phyloP scores from a whole-genome alignment of 1,140 invertebrate genomes.

The Brachionus calyciflorus region DNA sequence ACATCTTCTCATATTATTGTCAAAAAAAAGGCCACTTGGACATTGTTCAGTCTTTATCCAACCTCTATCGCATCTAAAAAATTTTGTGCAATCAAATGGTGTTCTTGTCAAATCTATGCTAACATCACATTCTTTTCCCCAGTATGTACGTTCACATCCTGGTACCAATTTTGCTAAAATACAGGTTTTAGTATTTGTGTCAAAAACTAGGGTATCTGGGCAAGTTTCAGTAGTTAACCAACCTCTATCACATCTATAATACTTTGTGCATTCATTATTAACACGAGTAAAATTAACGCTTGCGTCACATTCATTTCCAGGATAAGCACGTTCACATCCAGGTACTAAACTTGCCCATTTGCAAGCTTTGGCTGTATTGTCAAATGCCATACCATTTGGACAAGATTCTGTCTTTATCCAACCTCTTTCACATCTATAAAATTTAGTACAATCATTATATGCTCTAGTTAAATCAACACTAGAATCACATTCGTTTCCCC shows the following conservation, averaged over 20 bases:
- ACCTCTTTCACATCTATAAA: slow-evolving; percentile 2
- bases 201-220: not conserved
- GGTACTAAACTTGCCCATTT: not conserved
- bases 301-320: not conserved
- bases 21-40: not conserved
- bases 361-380: not conserved
- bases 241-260: not conserved
- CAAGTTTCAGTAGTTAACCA: not conserved
- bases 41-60: not conserved
- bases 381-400: not conserved
- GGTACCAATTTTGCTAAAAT: not conserved
- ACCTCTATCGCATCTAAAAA: not conserved
- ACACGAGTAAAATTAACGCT: not conserved
- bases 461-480: not conserved
- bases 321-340: not conserved
- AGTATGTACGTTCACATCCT: too few relatives aligned
- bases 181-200: not conserved
- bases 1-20: not conserved
- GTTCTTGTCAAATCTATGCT: not conserved
- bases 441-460: slow-evolving; percentile 12
- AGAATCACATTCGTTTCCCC: slow-evolving; percentile 8
- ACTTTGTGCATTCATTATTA: slow-evolving; percentile 19
- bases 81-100: not conserved
- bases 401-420: not conserved
- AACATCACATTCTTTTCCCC: too few relatives aligned